These are phyloP conservation scores for Brachyrhaphis roseni DNA, from an alignment of 2,797 vertebrate species.

Conservation along the genomic window DNA sequence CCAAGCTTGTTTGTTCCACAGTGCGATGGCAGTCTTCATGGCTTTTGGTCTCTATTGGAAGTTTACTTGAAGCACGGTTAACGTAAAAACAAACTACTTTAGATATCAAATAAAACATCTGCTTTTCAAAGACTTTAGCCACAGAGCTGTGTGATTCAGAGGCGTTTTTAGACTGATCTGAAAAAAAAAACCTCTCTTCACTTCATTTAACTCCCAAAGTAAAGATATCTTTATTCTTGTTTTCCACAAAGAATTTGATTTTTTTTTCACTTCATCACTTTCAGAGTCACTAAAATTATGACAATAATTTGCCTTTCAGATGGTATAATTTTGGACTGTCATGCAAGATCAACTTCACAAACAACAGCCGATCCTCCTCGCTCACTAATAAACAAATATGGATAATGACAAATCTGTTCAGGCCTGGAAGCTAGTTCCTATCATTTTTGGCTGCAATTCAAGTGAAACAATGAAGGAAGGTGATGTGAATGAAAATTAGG, in stretches of 20 bases:
- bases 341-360: constrained; percentile 61
- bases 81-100: background rate
- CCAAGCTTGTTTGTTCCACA: background rate
- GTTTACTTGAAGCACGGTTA: background rate
- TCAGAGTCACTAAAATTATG: constrained; percentile 27
- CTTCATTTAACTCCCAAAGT: constrained; percentile 8
- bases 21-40: background rate
- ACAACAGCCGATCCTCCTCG: constrained; percentile 35
- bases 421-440: constrained; percentile 37
- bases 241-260: constrained; percentile 11
- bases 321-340: constrained; percentile 62
- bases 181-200: background rate
- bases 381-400: constrained; percentile 49
- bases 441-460: constrained; percentile 26
- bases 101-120: background rate
- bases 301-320: constrained; percentile 41
- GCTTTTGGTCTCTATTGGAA: background rate
- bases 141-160: background rate
- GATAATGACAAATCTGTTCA: constrained; percentile 40
- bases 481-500: constrained; percentile 33
- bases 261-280: background rate
- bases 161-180: background rate
- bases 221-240: background rate
- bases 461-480: constrained; percentile 6
- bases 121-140: background rate